Conservation (phyloP, 92 coral and sea anemone species). For the Phenganax stokvisi region DNA sequence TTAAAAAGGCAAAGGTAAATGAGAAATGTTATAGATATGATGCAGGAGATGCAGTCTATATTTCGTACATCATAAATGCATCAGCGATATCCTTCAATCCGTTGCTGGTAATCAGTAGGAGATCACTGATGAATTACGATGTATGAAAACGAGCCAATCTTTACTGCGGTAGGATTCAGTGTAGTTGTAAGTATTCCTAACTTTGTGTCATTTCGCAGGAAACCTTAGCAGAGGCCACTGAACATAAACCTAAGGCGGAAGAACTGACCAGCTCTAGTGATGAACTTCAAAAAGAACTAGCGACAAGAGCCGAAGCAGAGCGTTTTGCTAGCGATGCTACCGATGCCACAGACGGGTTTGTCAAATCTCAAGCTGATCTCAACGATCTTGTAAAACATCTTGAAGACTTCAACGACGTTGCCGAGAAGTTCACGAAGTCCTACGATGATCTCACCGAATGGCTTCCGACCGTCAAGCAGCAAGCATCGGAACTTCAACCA, state of each 20-base stretch:
- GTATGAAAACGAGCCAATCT: no score
- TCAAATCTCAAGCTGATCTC: conserved; percentile 66
- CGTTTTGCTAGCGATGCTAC: conserved; percentile 62
- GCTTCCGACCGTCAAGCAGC: conserved; percentile 75
- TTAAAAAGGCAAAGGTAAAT: conserved; percentile 63
- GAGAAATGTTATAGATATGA: not conserved
- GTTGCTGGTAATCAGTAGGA: no score
- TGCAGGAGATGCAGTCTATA: not conserved
- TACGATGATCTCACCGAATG: conserved; percentile 73
- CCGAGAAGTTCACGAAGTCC: conserved; percentile 72
- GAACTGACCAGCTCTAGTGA: conserved; percentile 9
- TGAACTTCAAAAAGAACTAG: conserved; percentile 29
- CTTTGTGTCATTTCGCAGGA: not conserved
- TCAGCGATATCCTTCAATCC: no score
- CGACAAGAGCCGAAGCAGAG: conserved; percentile 69
- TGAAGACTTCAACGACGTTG: conserved; percentile 68
- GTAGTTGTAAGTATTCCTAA: no score
- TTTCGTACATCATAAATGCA: no score
- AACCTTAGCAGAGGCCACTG: conserved; percentile 4
- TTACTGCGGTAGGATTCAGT: no score
- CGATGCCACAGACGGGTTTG: conserved; percentile 63
- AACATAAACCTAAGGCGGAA: conserved; percentile 20
- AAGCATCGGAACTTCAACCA: conserved; percentile 73
- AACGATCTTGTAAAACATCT: conserved; percentile 45
- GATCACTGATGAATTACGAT: no score